Conservation (phyloP, 2,888 invertebrate species). For the Athalia cordata region DNA sequence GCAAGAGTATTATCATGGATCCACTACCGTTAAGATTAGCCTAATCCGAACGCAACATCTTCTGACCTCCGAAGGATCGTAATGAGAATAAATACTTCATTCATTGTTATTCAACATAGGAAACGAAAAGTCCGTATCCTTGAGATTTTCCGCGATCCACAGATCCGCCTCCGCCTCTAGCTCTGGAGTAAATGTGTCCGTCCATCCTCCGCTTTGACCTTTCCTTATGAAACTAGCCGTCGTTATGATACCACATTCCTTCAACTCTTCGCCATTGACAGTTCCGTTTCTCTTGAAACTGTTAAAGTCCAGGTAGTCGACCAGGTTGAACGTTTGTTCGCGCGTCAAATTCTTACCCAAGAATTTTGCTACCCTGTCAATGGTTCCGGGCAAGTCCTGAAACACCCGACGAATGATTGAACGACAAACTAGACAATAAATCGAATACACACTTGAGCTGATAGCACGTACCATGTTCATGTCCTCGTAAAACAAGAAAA, state of each 20-base stretch:
- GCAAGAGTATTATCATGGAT: no score
- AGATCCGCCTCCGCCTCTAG: constrained; percentile 80
- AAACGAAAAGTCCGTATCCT: constrained; percentile 78
- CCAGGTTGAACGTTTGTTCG: constrained; percentile 78
- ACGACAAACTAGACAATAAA: neutral
- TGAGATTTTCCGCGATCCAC: constrained; percentile 82
- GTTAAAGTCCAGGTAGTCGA: constrained; percentile 85
- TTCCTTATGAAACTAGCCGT: constrained; percentile 81
- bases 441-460: neutral
- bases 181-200: constrained; percentile 81
- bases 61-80: no score
- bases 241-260: constrained; percentile 78
- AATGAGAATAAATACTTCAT: no score
- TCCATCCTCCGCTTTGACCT: constrained; percentile 83
- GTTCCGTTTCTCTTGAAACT: constrained; percentile 89
- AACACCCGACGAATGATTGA: constrained; percentile 51
- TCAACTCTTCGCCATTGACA: constrained; percentile 83
- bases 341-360: constrained; percentile 77
- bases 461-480: constrained; percentile 68
- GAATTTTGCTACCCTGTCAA: constrained; percentile 79
- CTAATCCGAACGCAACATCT: no score
- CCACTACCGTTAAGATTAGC: no score
- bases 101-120: constrained; percentile 67
- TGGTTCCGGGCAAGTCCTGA: constrained; percentile 78
- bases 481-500: constrained; percentile 89